Evolutionary conservation across 2,888 invertebrate genomes (phyloP), one percentile per base, ranked within the genome.

Genomic region (Teleiodes luculella): DNA sequence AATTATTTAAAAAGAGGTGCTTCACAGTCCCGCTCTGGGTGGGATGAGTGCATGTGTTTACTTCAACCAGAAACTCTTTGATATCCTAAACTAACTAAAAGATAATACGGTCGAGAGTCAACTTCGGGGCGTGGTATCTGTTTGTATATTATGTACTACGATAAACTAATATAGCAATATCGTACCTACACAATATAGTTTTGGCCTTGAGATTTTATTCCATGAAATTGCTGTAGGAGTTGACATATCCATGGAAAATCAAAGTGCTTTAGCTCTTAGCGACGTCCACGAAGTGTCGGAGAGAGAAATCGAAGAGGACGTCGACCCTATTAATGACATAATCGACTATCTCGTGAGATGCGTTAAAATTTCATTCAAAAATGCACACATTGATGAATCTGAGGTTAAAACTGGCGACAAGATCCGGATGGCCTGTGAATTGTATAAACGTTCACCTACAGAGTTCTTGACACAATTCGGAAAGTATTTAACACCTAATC

Each of bases 401-500:
- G 96, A 97, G 70, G 76, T 97, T 48, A 91, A 91, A 4, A 78
- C 88, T 0, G 74, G 82, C 14, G 95, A 97, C 65, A 97, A 96
- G 83, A 86, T 91, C 64, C 76, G 89, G 63, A 93, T 96, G 61
- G 95, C 95, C 0, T 75, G 81, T 48, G 86, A 92, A 14, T 72
- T 95, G 8, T 93, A 94, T 57, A 76, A 89, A 11, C 91, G 91
- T 60, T 95, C 92, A 66, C 93, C 94, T 11, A 86, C 91, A 8
- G 90, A 91, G 31, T 98, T 98, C 78, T 80, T 98, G 1, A 79
- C 91, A 45, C 93, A 95, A 67, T 98, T 95, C 80, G 96, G 96
- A 3, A 92, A 92, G 68, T 92, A 92, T 76, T 80, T 97, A 41
- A 88, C 91, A 24, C 81, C 89, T 13, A 88, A 92, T 33, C 95